Percentiles rank a stretch among this genome's conserved stretches.
phyloP scores from a whole-genome alignment of 2,113 vertebrate species.

The Chionomys nivalis region DNA sequence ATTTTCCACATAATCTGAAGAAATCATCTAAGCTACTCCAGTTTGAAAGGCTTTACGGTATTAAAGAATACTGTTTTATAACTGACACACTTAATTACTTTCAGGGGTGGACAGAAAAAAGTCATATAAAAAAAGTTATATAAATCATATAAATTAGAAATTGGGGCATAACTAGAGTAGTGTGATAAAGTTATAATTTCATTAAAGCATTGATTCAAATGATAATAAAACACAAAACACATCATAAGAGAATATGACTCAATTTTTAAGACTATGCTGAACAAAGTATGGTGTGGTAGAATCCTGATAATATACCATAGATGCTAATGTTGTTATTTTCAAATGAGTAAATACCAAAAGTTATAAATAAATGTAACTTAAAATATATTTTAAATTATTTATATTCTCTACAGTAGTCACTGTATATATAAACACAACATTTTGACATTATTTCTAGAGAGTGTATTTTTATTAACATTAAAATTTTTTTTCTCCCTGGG shows the following conservation, averaged over 20 bases:
- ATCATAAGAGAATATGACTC: neutral
- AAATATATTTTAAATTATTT: neutral
- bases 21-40: neutral
- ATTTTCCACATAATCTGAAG: neutral
- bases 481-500: neutral
- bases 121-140: neutral
- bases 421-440: neutral
- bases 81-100: neutral
- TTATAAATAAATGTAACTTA: conserved; percentile 16
- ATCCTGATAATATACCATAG: neutral
- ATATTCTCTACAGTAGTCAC: neutral
- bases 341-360: neutral
- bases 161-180: neutral
- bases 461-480: neutral
- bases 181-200: conserved; percentile 8
- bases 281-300: neutral
- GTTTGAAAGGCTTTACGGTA: neutral
- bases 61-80: neutral
- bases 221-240: neutral
- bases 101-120: neutral
- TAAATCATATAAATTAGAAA: neutral
- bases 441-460: neutral
- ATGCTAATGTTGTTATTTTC: neutral
- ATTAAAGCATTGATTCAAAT: conserved; percentile 41
- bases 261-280: conserved; percentile 30